Conservation (phyloP, 2,113 vertebrate genomes). For the Microtus ochrogaster region DNA sequence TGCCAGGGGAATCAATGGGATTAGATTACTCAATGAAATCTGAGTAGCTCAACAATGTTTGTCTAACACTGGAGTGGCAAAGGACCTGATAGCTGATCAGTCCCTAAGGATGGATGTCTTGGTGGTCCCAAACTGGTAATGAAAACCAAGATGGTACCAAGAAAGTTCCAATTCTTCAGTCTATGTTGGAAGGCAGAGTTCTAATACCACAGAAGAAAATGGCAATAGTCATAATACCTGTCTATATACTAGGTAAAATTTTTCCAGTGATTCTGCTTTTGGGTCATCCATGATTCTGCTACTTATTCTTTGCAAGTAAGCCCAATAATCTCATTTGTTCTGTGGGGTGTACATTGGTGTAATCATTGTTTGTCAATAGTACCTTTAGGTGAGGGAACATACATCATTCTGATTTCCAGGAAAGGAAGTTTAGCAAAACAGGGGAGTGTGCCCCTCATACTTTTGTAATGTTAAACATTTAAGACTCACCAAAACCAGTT, state of each 20-base stretch:
- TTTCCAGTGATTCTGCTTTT: neutral
- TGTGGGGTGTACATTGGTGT: neutral
- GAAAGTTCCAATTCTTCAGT: neutral
- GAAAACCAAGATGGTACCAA: neutral
- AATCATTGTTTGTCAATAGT: neutral
- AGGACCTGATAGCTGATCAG: neutral
- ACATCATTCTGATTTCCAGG: neutral
- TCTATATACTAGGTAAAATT: too few species aligned
- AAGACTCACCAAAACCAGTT: conserved; percentile 71
- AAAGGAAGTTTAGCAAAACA: neutral
- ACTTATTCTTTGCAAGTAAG: neutral
- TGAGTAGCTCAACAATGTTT: neutral
- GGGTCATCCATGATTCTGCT: neutral
- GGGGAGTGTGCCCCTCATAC: conserved; percentile 56
- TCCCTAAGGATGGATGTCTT: too few species aligned
- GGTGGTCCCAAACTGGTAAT: neutral
- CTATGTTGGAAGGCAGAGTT: neutral
- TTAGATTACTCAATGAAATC: neutral
- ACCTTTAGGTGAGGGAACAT: neutral
- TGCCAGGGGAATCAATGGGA: neutral
- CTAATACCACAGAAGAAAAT: neutral
- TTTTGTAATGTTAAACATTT: conserved; percentile 60
- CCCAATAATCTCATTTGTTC: too few species aligned
- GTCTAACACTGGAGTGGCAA: neutral
- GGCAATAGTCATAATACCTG: neutral